Evolutionary conservation across 2,797 vertebrate genomes (phyloP).

Genomic region (Sebastes taczanowskii): DNA sequence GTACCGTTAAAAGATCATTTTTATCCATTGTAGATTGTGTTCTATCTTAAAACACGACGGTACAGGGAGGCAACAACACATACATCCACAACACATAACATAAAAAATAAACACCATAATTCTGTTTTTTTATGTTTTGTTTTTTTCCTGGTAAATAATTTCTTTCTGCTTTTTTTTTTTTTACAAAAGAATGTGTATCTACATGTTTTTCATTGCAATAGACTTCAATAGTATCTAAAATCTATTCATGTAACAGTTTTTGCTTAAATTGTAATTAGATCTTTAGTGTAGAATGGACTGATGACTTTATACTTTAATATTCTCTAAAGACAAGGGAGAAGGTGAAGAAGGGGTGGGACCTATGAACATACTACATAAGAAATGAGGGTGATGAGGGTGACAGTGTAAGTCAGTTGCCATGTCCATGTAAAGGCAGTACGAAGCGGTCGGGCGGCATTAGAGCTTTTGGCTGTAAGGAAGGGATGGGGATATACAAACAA

Average conservation of each 20-base stretch:
- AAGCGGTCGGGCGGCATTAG: conserved; percentile 99
- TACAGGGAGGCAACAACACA: conserved; percentile 99
- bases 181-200: conserved; percentile 86
- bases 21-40: conserved; percentile 86
- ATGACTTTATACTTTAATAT: conserved; percentile 92
- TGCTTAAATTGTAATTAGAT: conserved; percentile 81
- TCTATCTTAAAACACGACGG: conserved; percentile 89
- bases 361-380: conserved; percentile 97
- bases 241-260: conserved; percentile 85
- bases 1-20: conserved; percentile 92
- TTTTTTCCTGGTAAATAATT: conserved; percentile 79
- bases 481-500: conserved; percentile 99
- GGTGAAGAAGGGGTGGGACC: conserved; percentile 82
- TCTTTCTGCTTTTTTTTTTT: conserved; percentile 23
- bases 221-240: conserved; percentile 88
- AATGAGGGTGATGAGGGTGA: conserved; percentile 94
- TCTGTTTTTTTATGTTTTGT: conserved; percentile 79
- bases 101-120: conserved; percentile 96
- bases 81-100: conserved; percentile 99
- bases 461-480: conserved; percentile 99
- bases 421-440: conserved; percentile 99
- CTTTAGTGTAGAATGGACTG: conserved; percentile 89
- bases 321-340: conserved; percentile 89
- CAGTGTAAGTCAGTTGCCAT: conserved; percentile 99
- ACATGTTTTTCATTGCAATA: conserved; percentile 77